Conservation (phyloP, 2,888 invertebrate genomes). For the Sphaerophoria rueppellii region DNA sequence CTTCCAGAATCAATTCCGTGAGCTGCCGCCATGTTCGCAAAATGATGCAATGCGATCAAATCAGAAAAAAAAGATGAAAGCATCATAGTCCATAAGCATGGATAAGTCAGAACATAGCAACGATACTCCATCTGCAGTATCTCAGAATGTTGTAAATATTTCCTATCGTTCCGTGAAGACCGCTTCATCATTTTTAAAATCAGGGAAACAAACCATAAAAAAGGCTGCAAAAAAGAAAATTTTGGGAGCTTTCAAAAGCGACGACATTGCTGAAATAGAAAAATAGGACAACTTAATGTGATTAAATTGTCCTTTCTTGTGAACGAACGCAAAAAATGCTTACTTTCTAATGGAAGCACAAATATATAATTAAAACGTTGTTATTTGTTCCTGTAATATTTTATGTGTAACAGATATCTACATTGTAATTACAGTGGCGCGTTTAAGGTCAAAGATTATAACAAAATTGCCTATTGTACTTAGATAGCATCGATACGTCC, state of each 20-base stretch:
- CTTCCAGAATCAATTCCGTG: slow-evolving; percentile 80
- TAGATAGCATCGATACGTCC: slow-evolving; percentile 20
- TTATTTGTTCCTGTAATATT: slow-evolving; percentile 16
- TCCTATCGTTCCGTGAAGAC: slow-evolving; percentile 78
- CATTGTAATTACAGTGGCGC: background rate
- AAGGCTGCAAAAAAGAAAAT: slow-evolving; percentile 46
- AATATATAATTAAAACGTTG: background rate
- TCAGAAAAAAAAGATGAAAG: slow-evolving; percentile 80
- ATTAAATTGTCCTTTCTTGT: no score
- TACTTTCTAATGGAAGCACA: no score
- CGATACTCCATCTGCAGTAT: slow-evolving; percentile 59
- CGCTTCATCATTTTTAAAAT: slow-evolving; percentile 78
- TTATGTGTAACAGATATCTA: background rate
- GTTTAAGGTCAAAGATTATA: slow-evolving; percentile 3
- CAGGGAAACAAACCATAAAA: slow-evolving; percentile 77
- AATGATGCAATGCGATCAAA: slow-evolving; percentile 79
- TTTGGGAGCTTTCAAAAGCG: slow-evolving; percentile 42
- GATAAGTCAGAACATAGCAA: slow-evolving; percentile 74
- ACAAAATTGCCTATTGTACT: background rate
- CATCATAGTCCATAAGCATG: slow-evolving; percentile 80
- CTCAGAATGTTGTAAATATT: slow-evolving; percentile 78
- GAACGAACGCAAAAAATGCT: no score
- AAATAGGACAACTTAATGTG: slow-evolving; percentile 3
- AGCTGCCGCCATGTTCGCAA: slow-evolving; percentile 79
- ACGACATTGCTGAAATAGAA: slow-evolving; percentile 10